Base-by-base conservation (phyloP, 2,888 invertebrate species). In the Noctua fimbriata region DNA sequence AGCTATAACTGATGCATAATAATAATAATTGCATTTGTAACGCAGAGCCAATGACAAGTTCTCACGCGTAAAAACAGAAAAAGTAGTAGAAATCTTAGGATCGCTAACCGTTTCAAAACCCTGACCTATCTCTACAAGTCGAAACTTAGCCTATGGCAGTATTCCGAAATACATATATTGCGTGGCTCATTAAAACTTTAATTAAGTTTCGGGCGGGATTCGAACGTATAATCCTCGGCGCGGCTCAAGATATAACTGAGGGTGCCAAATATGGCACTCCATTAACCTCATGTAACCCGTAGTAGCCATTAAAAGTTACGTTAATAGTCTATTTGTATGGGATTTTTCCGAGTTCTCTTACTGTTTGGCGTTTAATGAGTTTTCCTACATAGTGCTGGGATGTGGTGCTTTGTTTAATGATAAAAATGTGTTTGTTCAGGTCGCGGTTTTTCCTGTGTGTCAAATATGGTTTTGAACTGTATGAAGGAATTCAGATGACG, bases 101-200 rank as follows among this genome's bases (percentile, higher is more conserved):
- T n/a, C n/a, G n/a, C n/a, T n/a, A n/a, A n/a, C n/a, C n/a, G 14
- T 52, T 36, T 67, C 66, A 74, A 60, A 58, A 2, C 9, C 3
- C 9, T 52, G 0, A 2, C 69, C 58, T 14, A 32, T 73, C 84
- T 80, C 16, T 28, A 14, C 3, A 47, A 18, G 60, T 47, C n/a
- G 28, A 58, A 36, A 72, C 36, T 75, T 88, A 78, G 44, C 79
- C 81, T 87, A n/a, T 70, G 79, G 16, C 70, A 84, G 82, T 79
- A 77, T 83, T 83, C 81, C 87, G 81, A 89, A 92, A 92, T 91
- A 92, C 90, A 91, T 90, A 93, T 93, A 92, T 92, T 88, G 91
- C 91, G 88, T 83, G 91, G 90, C 93, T 95, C 94, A 95, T 95
- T 95, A 94, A 94, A 95, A 95, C 93, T 95, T 95, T 95, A 95